Evolutionary conservation across 1,140 invertebrate species (phyloP), one percentile per base, ranked within the genome.

Genomic region (Trichoplusia ni): DNA sequence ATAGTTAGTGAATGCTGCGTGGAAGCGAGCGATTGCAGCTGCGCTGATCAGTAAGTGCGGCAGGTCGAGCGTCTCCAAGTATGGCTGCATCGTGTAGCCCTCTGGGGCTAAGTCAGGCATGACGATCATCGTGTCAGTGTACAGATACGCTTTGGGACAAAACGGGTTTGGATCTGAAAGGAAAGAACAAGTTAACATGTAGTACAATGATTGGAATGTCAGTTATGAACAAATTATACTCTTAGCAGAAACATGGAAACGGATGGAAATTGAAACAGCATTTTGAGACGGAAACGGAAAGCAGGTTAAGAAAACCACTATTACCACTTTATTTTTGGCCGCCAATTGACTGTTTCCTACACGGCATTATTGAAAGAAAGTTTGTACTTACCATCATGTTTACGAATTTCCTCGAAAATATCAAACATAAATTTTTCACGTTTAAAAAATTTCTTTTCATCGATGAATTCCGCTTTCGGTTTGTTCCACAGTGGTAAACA

Each of bases 401-500:
- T 65, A 0, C 59, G 27, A 19, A 84, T 71, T 25, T 86, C 73
- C 4, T 83, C 77, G 37, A 85, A 67, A 31, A 86, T 25, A 9
- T 68, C 56, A 31, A 75, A 82, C 59, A 83, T 62, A 9, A 81
- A 19, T 21, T 53, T 51, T 42, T 89, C 86, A 14, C 82, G 67
- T 18, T 58, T 70, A 49, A 67, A 82, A 46, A 72, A 87, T 31
- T 80, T 61, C 19, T 74, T 66, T 9, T 68, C 40, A 0, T 67
- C 23, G 11, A 90, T 86, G 44, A 86, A 82, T 0, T 81, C 71
- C 0, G 77, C 77, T 49, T 88, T 90, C 0, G 75, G 75, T 16
- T 73, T 49, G 42, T 89, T 89, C 0, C 18, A n/a, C 3, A 65
- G 16, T 4, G 86, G 84, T 11, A 89, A 7, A 4, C 53, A 59